Base-by-base conservation (phyloP, 1,140 invertebrate species). In the Xylocopa sonorina region DNA sequence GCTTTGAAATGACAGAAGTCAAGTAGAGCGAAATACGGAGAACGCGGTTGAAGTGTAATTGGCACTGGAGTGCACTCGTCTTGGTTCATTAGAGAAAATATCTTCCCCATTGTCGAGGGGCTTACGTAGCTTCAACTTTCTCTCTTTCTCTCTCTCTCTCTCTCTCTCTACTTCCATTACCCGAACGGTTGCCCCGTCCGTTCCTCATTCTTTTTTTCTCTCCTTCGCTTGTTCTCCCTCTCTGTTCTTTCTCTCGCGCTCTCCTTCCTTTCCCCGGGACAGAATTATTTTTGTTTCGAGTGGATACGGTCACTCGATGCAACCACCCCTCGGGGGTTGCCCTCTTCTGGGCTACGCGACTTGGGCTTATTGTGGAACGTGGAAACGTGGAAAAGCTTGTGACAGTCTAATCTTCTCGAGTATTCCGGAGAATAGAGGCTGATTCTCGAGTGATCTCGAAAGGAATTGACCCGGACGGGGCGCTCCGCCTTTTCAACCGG, bases 21-120 rank as follows among this genome's bases (percentile, higher is more conserved):
- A 89, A 92, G 91, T 91, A 87, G 87, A 87, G 85, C 85, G 85
- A 84, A 90, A 89, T 86, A 86, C 81, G 85, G 76, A 89, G 88
- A 92, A 89, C 88, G 88, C 85, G 89, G 85, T 89, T 91, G 88
- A 89, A 93, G 91, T 92, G 91, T 92, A 92, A 93, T 93, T 93
- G 92, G 91, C 92, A 92, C 91, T 93, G 89, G 87, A 92, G 91
- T 90, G 87, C 88, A 90, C 92, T 92, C 89, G 88, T 92, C 91
- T 92, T 93, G 91, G 91, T 92, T 93, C 92, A 92, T 93, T 93
- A 93, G 92, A 92, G 90, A 92, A 92, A 93, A 93, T 93, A 93
- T 92, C 91, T 89, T 90, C 90, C 90, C 91, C 86, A 91, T 92
- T 92, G 91, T 92, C 84, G 84, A 91, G 90, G 85, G 88, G 87